Percentiles rank a stretch among this genome's conserved stretches.
Evolutionary conservation across 2,113 vertebrate species (phyloP).

Genomic region (Turdus rufiventris): DNA sequence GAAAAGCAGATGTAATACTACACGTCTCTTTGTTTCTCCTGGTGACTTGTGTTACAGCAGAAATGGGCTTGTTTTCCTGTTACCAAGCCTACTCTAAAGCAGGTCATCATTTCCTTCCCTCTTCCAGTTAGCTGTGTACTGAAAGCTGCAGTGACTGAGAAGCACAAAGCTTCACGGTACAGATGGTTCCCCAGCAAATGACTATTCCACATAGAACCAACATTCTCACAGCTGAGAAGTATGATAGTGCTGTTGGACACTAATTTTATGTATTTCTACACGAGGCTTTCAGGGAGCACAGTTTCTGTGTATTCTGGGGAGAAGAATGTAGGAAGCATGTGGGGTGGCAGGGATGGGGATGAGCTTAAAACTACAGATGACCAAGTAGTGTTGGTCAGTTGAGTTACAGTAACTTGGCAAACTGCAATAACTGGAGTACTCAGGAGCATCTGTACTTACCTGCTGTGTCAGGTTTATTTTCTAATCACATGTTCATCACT

Average conservation of each 20-base stretch:
- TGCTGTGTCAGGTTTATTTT: neutral
- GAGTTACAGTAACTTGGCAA: neutral
- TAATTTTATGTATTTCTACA: neutral
- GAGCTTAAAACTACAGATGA: neutral
- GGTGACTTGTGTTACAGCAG: neutral
- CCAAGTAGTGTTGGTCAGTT: neutral
- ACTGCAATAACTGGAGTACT: neutral
- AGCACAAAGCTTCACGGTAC: neutral
- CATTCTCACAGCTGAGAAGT: neutral
- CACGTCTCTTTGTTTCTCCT: neutral
- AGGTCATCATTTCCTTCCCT: neutral
- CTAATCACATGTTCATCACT: neutral
- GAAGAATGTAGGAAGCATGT: neutral
- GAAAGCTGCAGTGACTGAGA: neutral
- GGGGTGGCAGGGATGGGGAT: accelerated
- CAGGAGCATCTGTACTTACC: neutral
- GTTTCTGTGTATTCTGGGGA: neutral
- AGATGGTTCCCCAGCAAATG: neutral
- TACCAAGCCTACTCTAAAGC: neutral
- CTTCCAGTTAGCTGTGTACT: neutral
- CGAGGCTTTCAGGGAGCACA: neutral
- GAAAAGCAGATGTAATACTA: neutral
- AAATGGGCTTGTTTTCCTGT: neutral
- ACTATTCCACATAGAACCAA: neutral
- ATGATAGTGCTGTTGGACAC: neutral